phyloP scores from a whole-genome alignment of 2,113 vertebrate genomes.

The Syngnathus typhle region DNA sequence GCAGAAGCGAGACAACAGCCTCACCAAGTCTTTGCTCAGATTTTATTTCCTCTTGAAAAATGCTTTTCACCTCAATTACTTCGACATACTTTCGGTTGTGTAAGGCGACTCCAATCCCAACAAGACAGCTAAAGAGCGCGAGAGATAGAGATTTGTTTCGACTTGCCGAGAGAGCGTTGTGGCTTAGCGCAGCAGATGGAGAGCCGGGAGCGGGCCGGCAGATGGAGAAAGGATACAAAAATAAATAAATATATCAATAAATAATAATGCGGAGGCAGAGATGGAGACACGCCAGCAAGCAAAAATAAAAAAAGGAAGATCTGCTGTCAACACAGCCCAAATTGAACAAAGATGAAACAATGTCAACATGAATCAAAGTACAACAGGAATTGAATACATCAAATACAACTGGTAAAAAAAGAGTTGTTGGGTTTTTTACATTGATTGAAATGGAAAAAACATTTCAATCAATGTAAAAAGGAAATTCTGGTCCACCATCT shows the following conservation, averaged over 20 bases:
- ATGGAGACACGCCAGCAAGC: constrained; percentile 18
- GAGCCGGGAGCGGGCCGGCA: constrained; percentile 1
- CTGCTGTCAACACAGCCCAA: constrained; percentile 16
- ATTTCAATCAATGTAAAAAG: too few species aligned
- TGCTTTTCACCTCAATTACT: too few species aligned
- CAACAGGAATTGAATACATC: background rate
- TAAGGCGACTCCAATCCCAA: background rate
- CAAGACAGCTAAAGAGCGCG: constrained; percentile 22
- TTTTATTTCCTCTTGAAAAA: too few species aligned
- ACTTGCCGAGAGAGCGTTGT: background rate
- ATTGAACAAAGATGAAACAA: background rate
- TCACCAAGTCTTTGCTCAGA: too few species aligned
- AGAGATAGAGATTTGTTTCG: background rate
- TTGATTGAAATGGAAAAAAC: too few species aligned
- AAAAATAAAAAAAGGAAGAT: constrained; percentile 16
- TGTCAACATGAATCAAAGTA: background rate
- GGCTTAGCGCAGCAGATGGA: constrained; percentile 24
- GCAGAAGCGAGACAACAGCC: background rate
- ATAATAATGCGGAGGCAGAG: constrained; percentile 27
- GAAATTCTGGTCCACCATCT: too few species aligned
- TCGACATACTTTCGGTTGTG: too few species aligned
- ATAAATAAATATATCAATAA: background rate
- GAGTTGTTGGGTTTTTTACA: too few species aligned
- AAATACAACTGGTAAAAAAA: too few species aligned
- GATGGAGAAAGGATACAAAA: constrained; percentile 3